phyloP scores from a whole-genome alignment of 37 sponge, comb jelly and placozoan species.

The Lycopodina hypogea region DNA sequence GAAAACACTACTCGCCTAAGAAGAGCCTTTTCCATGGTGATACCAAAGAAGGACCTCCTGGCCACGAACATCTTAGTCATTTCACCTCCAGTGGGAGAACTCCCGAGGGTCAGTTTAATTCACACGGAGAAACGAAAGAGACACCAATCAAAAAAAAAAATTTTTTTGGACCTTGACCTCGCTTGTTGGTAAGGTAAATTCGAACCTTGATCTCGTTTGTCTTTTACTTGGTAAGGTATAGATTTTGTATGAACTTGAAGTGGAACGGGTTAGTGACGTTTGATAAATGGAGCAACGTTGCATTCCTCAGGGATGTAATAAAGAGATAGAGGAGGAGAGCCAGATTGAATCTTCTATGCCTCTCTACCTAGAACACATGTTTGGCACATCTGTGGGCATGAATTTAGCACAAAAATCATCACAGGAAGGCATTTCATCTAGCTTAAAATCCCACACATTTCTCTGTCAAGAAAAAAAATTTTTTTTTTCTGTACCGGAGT shows the following conservation, averaged over 20 bases:
- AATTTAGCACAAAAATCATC: background rate
- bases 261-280: too few species aligned
- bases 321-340: slow-evolving; percentile 24
- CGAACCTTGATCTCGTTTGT: too few species aligned
- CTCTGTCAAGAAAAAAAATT: background rate
- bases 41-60: slow-evolving; percentile 4
- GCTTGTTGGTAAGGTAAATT: too few species aligned
- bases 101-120: too few species aligned
- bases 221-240: too few species aligned
- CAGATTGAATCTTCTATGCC: slow-evolving; percentile 50
- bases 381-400: slow-evolving; percentile 12
- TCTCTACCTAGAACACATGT: slow-evolving; percentile 35
- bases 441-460: background rate
- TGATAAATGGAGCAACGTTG: too few species aligned
- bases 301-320: background rate
- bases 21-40: slow-evolving; percentile 4
- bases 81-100: too few species aligned
- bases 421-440: background rate
- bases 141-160: too few species aligned
- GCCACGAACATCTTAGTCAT: background rate
- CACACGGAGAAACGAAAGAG: too few species aligned
- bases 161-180: too few species aligned
- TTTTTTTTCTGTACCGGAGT: background rate
- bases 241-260: too few species aligned
- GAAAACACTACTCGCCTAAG: slow-evolving; percentile 13